Evolutionary conservation across 2,797 vertebrate species (phyloP), one percentile per base, ranked within the genome.

Genomic region (Sebastes minor): DNA sequence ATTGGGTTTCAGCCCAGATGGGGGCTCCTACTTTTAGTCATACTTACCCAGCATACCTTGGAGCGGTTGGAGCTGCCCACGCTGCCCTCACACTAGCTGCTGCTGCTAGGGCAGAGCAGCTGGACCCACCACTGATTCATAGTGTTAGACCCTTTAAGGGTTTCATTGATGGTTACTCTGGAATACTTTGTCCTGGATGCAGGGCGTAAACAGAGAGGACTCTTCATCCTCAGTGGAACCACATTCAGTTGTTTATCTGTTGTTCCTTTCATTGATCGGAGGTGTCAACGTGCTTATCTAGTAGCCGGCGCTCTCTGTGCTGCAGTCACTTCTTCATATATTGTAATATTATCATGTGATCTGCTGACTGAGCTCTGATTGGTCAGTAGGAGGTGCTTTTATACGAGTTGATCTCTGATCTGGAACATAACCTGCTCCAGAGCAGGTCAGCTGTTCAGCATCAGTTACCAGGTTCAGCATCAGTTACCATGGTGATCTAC

Each of bases 1-100:
- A n/a, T 95, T 69, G 0, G 60, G 71, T 95, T 95, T 91, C 93
- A 86, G 77, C 74, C 66, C 33, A 35, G 76, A 77, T 64, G 57
- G 65, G 78, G 74, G 82, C 30, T 80, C 61, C 67, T 56, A 65
- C 69, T 73, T 83, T 62, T 70, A 80, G 69, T 65, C 61, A 23
- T 71, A 66, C 91, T 90, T 86, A 90, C 91, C 87, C 83, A 55
- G 53, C 64, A 68, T 81, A 46, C 59, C 28, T 60, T 52, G 28
- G 27, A 75, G 25, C 22, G 52, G 38, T 28, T 27, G 30, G 35
- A 69, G 35, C 35, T 35, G 35, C 35, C 42, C 60, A 27, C 20
- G 4, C 46, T 32, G 56, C 60, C 64, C 46, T 68, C 62, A 55
- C 22, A 65, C 55, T 25, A 66, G 38, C 38, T 42, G 38, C 38